phyloP scores from a whole-genome alignment of 2,888 invertebrate species.

The Alcis repandata region DNA sequence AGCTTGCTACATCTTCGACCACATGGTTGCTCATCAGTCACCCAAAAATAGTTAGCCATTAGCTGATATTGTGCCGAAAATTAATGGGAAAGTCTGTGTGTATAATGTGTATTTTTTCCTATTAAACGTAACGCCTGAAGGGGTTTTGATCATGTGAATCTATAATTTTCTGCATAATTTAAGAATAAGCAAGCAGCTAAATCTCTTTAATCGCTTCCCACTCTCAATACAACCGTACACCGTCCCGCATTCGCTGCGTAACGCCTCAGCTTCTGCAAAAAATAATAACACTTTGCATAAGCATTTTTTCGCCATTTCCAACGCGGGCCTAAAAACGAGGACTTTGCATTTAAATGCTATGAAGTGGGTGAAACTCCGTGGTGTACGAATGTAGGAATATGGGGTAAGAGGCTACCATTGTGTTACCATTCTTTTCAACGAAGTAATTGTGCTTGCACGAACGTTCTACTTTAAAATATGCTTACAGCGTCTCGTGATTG shows the following conservation, averaged over 20 bases:
- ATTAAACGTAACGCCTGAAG: no score
- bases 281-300: constrained; percentile 86
- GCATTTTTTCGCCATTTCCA: constrained; percentile 74
- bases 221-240: constrained; percentile 51
- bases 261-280: constrained; percentile 61
- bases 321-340: constrained; percentile 55
- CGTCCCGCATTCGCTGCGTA: constrained; percentile 56
- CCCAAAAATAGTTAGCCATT: no score
- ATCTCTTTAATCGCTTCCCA: constrained; percentile 43
- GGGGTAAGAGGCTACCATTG: constrained; percentile 42
- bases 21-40: no score
- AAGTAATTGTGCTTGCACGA: constrained; percentile 32
- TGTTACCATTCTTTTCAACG: constrained; percentile 30
- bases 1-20: no score
- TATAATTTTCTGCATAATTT: no score
- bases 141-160: no score
- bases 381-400: constrained; percentile 54
- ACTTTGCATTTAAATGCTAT: constrained; percentile 70
- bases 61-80: no score
- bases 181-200: background rate
- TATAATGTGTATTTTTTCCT: no score
- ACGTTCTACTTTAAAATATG: constrained; percentile 24
- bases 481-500: constrained; percentile 26
- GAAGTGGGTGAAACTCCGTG: constrained; percentile 59
- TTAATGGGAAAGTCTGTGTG: no score